Evolutionary conservation across 2,797 vertebrate species (phyloP), one percentile per base, ranked within the genome.

Genomic region (Alosa sapidissima): DNA sequence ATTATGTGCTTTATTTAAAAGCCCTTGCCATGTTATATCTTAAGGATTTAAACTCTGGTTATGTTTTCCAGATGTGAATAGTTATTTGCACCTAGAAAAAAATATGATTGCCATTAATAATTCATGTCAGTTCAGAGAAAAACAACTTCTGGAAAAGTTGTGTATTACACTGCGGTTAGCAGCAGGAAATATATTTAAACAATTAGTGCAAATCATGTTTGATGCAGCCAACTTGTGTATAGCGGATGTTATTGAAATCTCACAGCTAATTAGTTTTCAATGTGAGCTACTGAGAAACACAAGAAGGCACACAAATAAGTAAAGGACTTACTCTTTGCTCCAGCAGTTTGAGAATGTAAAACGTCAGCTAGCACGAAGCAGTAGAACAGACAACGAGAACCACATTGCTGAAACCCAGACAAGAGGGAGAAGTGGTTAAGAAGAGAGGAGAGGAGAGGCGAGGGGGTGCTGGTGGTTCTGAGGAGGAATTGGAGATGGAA

Each of bases 371-470:
- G 89, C 89, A 90, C 86, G 84, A 91, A 88, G 87, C 88, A 84
- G 16, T 75, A 85, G 85, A 90, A 90, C 89, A 91, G 92, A 91
- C 91, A 94, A 93, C 88, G 89, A 93, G 94, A 93, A 94, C 90
- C 93, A 93, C 90, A 94, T 93, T 94, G 86, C 90, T 52, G 21
- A 90, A 91, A 90, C 84, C 88, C 90, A 92, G 91, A 93, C 90
- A 87, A 91, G 91, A 91, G 86, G 86, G 87, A 91, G 89, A 62
- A 88, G 82, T 9, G 82, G 47, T 52, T 41, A 81, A 58, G 24
- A 49, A 16, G 51, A 28, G 28, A 28, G 28, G n/a, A n/a, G n/a
- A n/a, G 84, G 55, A 14, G 10, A 65, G 48, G 55, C 24, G 72
- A 68, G 19, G n/a, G 62, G 83, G 36, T 19, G 45, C 14, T 48